Conservation (phyloP, 2,113 vertebrate genomes). For the Ailuropoda melanoleuca region DNA sequence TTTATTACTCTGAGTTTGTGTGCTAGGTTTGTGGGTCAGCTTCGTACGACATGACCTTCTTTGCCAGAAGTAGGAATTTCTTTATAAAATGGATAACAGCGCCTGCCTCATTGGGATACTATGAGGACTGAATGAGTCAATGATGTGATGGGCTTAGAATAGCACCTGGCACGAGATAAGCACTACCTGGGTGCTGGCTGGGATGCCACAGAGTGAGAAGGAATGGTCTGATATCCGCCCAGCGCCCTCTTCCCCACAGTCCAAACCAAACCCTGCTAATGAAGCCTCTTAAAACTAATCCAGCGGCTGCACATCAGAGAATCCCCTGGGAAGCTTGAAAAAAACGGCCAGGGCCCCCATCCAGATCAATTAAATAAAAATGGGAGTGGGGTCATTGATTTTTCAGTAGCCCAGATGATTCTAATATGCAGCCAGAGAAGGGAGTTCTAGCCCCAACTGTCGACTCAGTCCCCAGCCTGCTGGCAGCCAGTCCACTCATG, state of each 20-base stretch:
- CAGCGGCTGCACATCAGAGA: not conserved
- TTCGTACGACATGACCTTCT: not conserved
- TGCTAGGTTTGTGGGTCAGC: not conserved
- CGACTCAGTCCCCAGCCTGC: not conserved
- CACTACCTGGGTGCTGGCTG: not conserved
- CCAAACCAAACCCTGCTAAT: not conserved
- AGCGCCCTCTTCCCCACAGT: not conserved
- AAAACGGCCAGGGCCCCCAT: not conserved
- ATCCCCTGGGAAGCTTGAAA: not conserved
- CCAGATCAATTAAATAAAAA: not conserved
- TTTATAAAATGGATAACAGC: not conserved
- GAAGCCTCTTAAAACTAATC: not conserved
- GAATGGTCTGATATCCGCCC: accelerated
- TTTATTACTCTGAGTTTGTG: not conserved
- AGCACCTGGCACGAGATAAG: not conserved
- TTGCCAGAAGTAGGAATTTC: not conserved
- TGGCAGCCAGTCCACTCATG: not conserved
- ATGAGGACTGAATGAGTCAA: not conserved
- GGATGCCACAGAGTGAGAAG: no score
- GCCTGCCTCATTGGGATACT: not conserved
- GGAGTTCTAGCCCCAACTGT: not conserved
- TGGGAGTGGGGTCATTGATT: no score
- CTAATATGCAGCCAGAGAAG: not conserved
- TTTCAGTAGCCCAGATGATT: not conserved
- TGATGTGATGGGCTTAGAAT: not conserved